Conservation (phyloP, 2,797 vertebrate species). For the Karalla daura region DNA sequence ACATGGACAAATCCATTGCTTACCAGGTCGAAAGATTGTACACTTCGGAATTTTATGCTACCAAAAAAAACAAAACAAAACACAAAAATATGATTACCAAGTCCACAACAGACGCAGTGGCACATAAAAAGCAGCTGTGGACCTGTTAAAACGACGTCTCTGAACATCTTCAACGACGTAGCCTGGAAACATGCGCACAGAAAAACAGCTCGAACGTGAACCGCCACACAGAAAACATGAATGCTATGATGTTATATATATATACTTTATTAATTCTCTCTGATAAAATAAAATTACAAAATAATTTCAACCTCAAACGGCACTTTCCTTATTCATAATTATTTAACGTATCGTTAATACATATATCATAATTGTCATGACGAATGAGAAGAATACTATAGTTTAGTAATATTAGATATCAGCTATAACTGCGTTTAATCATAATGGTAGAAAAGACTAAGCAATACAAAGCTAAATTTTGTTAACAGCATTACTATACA, state of each 20-base stretch:
- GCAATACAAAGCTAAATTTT: conserved; percentile 88
- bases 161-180: too few relatives aligned
- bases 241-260: conserved; percentile 85
- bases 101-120: too few relatives aligned
- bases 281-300: conserved; percentile 92
- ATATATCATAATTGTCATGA: conserved; percentile 84
- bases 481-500: conserved; percentile 87
- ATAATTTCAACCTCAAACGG: conserved; percentile 89
- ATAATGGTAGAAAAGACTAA: conserved; percentile 87
- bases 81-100: too few relatives aligned
- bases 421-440: conserved; percentile 86
- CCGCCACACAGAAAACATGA: conserved; percentile 46
- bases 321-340: conserved; percentile 84
- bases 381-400: conserved; percentile 87
- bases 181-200: background rate
- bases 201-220: background rate
- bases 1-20: too few relatives aligned
- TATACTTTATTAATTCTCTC: conserved; percentile 91
- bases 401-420: conserved; percentile 85
- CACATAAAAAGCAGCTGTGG: too few relatives aligned
- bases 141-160: too few relatives aligned
- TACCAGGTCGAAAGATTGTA: too few relatives aligned
- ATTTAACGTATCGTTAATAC: conserved; percentile 84
- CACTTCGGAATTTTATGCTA: too few relatives aligned
- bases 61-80: too few relatives aligned